Conservation (phyloP, 2,797 vertebrate species). For the Pogoniulus pusillus region DNA sequence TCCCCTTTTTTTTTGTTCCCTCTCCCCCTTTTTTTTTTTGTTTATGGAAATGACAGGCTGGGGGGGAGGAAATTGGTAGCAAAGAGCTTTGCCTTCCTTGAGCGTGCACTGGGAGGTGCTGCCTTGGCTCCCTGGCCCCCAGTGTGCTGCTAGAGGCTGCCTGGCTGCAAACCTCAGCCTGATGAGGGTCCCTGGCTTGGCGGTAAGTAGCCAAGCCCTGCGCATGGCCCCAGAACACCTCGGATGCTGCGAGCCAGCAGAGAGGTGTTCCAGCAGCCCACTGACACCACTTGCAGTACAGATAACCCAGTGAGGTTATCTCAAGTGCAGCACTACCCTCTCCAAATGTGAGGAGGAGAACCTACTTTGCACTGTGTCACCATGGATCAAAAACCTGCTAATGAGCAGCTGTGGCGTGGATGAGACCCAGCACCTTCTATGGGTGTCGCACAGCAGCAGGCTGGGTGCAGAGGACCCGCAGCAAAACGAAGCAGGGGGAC, state of each 20-base stretch:
- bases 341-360: conserved; percentile 1
- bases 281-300: neutral
- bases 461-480: neutral
- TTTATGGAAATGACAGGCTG: neutral
- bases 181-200: accelerated
- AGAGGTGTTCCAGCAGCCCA: neutral
- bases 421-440: conserved; percentile 2
- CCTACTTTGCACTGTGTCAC: conserved; percentile 40
- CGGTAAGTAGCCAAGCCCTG: neutral
- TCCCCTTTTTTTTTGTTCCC: neutral
- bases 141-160: neutral
- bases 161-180: neutral
- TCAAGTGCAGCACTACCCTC: conserved; percentile 50
- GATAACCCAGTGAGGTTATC: conserved; percentile 33
- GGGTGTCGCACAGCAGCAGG: neutral
- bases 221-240: accelerated
- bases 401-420: neutral
- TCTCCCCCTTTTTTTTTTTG: accelerated
- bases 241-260: accelerated
- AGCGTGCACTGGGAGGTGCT: accelerated
- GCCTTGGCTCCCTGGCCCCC: neutral
- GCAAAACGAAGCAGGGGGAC: neutral
- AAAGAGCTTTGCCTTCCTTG: neutral
- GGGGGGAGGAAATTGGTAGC: accelerated
- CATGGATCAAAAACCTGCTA: conserved; percentile 25